A percentile compares a stretch with the other conserved stretches of the same genome.
Conservation (phyloP, 2,113 vertebrate genomes). For the Crotalus helleri region DNA sequence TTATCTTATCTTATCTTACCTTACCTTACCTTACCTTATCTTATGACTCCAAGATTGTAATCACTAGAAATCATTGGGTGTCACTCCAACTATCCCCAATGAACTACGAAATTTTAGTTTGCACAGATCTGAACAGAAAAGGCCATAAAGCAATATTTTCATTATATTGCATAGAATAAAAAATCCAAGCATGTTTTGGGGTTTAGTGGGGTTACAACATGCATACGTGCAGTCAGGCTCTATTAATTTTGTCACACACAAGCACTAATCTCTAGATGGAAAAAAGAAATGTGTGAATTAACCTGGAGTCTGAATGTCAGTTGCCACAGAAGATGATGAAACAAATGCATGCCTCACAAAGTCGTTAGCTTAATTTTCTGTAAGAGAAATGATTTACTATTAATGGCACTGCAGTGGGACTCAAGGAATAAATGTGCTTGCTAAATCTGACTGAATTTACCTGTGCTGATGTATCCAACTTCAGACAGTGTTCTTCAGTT, state of each 20-base stretch:
- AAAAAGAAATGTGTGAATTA: background rate
- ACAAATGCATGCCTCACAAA: background rate
- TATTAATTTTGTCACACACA: background rate
- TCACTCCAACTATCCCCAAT: background rate
- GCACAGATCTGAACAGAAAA: background rate
- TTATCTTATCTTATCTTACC: no score
- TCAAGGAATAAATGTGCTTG: background rate
- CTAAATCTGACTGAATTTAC: background rate
- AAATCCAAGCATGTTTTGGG: background rate
- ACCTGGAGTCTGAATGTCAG: background rate
- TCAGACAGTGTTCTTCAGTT: background rate
- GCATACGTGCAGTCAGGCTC: background rate
- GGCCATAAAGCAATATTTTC: background rate
- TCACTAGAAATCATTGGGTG: background rate
- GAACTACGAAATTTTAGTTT: background rate
- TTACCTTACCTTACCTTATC: no score
- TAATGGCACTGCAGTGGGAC: background rate
- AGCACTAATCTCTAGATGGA: background rate
- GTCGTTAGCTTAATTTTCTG: background rate
- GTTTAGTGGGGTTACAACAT: background rate
- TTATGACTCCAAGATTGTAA: background rate
- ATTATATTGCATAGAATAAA: background rate
- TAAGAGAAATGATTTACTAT: background rate
- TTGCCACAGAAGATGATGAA: background rate
- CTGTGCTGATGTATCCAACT: background rate